phyloP scores from a whole-genome alignment of 1,140 invertebrate genomes.

The Papilio polytes region DNA sequence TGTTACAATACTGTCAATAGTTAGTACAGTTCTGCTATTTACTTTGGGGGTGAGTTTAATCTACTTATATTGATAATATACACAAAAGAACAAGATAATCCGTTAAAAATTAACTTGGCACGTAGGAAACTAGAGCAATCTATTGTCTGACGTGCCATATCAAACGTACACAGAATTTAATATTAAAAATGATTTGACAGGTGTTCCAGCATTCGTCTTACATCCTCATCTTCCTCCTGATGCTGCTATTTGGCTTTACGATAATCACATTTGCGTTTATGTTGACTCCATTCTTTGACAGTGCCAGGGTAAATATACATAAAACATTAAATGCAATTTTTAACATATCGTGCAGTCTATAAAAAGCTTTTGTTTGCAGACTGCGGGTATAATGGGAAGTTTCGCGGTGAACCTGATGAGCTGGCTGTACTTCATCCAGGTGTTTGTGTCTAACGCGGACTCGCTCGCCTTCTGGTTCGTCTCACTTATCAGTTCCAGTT shows the following conservation, averaged over 20 bases:
- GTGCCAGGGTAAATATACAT: constrained; percentile 87
- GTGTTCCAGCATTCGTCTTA: constrained; percentile 92
- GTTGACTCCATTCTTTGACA: constrained; percentile 94
- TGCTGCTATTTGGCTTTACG: constrained; percentile 91
- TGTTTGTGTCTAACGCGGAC: constrained; percentile 88
- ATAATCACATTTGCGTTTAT: constrained; percentile 93
- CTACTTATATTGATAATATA: constrained; percentile 27
- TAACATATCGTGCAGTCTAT: neutral
- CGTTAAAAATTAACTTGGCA: neutral
- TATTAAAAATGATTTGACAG: constrained; percentile 72
- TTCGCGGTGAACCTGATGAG: constrained; percentile 91
- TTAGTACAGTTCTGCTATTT: constrained; percentile 89
- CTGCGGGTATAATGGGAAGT: constrained; percentile 91
- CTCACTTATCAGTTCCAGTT: constrained; percentile 92
- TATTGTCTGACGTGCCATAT: neutral
- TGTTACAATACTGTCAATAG: constrained; percentile 88
- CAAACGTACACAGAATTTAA: neutral
- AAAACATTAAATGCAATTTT: too few species aligned
- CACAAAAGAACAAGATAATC: neutral
- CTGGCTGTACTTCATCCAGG: constrained; percentile 91
- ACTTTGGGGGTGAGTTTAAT: constrained; percentile 78
- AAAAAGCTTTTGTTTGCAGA: constrained; percentile 79
- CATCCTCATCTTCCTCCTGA: constrained; percentile 90
- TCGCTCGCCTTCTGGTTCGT: constrained; percentile 89
- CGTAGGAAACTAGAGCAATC: neutral